Evolutionary conservation across 2,797 vertebrate genomes (phyloP).

Genomic region (Balearica regulorum): DNA sequence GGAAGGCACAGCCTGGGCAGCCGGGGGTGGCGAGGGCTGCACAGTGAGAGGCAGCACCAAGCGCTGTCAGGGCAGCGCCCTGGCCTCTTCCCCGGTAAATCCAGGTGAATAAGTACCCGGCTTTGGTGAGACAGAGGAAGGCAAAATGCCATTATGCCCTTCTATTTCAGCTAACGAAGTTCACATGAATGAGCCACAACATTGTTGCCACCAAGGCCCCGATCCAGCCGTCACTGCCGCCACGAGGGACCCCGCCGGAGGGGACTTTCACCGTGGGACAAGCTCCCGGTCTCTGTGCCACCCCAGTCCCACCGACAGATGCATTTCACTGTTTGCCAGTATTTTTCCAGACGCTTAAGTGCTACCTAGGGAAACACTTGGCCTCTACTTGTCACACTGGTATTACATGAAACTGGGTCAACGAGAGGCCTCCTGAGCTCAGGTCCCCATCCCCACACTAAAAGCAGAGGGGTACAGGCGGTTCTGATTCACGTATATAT

Average conservation of each 20-base stretch:
- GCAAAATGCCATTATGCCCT: neutral
- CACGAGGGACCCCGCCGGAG: neutral
- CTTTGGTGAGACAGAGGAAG: neutral
- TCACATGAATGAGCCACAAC: neutral
- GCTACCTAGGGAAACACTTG: neutral
- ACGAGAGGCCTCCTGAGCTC: neutral
- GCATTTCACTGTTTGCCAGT: neutral
- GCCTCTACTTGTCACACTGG: neutral
- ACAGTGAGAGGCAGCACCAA: neutral
- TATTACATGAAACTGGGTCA: neutral
- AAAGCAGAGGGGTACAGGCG: conserved; percentile 37
- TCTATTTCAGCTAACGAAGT: neutral
- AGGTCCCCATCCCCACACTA: neutral
- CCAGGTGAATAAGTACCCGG: neutral
- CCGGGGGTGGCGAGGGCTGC: neutral
- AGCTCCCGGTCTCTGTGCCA: neutral
- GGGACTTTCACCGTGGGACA: neutral
- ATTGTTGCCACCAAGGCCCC: neutral
- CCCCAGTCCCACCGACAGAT: neutral
- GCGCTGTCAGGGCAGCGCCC: neutral
- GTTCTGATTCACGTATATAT: conserved; percentile 35
- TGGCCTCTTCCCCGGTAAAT: neutral
- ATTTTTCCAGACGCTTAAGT: neutral
- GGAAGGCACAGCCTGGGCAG: neutral
- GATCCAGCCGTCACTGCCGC: neutral